These are phyloP conservation scores for Ceramica pisi DNA, from an alignment of 2,888 invertebrate genomes.

Conservation along the genomic window DNA sequence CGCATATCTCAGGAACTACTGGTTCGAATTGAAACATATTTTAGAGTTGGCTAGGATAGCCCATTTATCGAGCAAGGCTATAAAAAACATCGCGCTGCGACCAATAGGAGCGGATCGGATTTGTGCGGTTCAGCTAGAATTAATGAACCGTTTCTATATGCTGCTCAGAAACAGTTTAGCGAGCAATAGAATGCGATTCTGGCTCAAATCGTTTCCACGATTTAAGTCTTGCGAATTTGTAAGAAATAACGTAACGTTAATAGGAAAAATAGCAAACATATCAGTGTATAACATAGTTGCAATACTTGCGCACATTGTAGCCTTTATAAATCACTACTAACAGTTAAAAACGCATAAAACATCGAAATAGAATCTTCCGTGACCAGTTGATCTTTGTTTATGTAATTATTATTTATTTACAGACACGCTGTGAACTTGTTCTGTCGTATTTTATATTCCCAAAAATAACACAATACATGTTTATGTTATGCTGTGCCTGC, in stretches of 20 bases:
- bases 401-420: conserved; percentile 54
- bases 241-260: neutral
- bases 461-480: conserved; percentile 54
- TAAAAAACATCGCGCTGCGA: too few relatives aligned
- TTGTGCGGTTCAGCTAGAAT: too few relatives aligned
- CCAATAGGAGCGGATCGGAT: too few relatives aligned
- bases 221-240: neutral
- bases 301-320: neutral
- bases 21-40: too few relatives aligned
- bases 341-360: conserved; percentile 38
- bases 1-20: too few relatives aligned
- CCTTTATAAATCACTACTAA: neutral
- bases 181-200: too few relatives aligned
- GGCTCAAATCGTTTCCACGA: too few relatives aligned
- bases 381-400: conserved; percentile 59
- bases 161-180: too few relatives aligned
- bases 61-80: too few relatives aligned
- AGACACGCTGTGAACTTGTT: conserved; percentile 58
- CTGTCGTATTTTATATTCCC: conserved; percentile 56
- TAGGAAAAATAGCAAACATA: neutral
- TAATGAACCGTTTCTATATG: too few relatives aligned
- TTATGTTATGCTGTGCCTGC: conserved; percentile 20
- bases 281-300: neutral
- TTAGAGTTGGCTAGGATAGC: too few relatives aligned
- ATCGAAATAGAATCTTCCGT: conserved; percentile 58